Conservation (phyloP, 1,140 invertebrate species). For the Ips nitidus region DNA sequence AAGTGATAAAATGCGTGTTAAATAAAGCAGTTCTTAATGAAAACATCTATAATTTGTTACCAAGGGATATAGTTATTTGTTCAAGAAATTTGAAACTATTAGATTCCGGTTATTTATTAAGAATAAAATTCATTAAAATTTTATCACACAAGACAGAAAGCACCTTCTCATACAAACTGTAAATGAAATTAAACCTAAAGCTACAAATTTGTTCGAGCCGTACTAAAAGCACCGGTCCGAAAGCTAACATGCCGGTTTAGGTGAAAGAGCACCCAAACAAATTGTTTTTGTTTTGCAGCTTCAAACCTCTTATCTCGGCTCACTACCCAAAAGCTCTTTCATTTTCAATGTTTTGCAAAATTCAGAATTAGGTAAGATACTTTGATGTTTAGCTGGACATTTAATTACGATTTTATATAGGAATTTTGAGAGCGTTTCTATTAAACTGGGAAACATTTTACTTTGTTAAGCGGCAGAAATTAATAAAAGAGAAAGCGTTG, state of each 20-base stretch:
- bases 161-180: too few species aligned
- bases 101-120: too few species aligned
- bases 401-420: not conserved
- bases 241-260: constrained; percentile 3
- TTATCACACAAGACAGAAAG: too few species aligned
- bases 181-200: not conserved
- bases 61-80: too few species aligned
- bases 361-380: constrained; percentile 2
- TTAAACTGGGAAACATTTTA: not conserved
- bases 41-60: too few species aligned
- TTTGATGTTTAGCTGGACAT: constrained; percentile 8
- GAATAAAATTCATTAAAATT: too few species aligned
- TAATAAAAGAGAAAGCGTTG: constrained; percentile 3
- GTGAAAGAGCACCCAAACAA: constrained; percentile 8
- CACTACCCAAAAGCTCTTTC: not conserved
- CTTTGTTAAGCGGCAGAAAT: not conserved
- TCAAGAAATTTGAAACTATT: too few species aligned
- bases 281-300: constrained; percentile 12
- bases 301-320: constrained; percentile 1
- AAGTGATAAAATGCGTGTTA: too few species aligned
- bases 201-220: not conserved
- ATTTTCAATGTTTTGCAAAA: constrained; percentile 1
- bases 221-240: not conserved
- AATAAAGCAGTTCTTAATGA: too few species aligned
- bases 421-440: not conserved